A percentile compares a stretch with the other conserved stretches of the same genome.
Conservation (phyloP, 2,797 vertebrate species). For the Florisuga fusca region DNA sequence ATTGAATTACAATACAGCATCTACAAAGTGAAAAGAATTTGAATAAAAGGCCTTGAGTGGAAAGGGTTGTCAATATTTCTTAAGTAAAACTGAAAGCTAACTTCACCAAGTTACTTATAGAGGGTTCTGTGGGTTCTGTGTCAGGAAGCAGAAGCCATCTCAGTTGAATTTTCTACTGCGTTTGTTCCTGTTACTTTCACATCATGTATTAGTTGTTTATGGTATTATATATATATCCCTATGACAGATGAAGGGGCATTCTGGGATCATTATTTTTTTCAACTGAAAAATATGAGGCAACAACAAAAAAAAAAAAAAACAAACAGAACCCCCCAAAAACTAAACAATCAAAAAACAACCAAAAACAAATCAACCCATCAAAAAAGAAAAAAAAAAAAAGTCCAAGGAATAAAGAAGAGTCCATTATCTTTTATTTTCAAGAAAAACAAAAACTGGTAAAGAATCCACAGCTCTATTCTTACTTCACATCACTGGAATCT, state of each 20-base stretch:
- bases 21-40: not conserved
- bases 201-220: not conserved
- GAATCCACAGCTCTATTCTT: not conserved
- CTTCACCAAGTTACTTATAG: not conserved
- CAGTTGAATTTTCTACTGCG: not conserved
- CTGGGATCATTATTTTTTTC: not conserved
- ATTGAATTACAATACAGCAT: not conserved
- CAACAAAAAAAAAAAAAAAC: not conserved
- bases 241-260: not conserved
- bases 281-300: not conserved
- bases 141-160: not conserved
- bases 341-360: no score
- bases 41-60: not conserved
- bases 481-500: not conserved
- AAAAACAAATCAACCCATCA: no score
- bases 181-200: slow-evolving; percentile 31
- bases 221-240: not conserved
- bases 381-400: no score
- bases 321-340: not conserved
- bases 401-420: not conserved
- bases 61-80: not conserved
- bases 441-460: not conserved
- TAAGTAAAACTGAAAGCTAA: not conserved
- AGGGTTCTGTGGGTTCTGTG: not conserved
- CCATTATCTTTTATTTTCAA: not conserved